phyloP scores from a whole-genome alignment of 2,797 vertebrate genomes.

The Cynopterus sphinx region DNA sequence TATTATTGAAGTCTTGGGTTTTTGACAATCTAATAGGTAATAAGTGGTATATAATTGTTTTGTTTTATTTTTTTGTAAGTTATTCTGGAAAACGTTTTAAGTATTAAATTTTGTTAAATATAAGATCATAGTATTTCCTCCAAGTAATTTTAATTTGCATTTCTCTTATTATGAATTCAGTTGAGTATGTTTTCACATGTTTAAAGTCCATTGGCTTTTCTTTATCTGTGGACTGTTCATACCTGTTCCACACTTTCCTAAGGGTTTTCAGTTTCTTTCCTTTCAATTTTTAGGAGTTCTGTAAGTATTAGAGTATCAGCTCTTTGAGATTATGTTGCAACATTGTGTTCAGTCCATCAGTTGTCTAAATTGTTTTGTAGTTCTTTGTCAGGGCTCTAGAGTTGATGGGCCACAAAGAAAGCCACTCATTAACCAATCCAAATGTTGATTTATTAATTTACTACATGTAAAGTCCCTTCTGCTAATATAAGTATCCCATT shows the following conservation, averaged over 20 bases:
- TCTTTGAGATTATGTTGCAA: background rate
- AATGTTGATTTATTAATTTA: background rate
- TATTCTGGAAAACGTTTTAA: background rate
- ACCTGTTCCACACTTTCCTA: background rate
- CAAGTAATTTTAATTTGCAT: background rate
- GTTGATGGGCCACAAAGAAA: background rate
- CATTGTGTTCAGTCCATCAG: background rate
- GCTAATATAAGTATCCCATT: background rate
- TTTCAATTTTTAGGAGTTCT: background rate
- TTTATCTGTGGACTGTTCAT: background rate
- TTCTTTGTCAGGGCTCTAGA: background rate
- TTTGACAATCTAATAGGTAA: background rate
- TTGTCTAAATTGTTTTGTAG: background rate
- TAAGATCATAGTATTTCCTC: background rate
- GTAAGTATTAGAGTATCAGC: background rate
- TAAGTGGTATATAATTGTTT: background rate
- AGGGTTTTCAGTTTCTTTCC: background rate
- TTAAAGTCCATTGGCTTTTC: background rate
- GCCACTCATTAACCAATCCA: background rate
- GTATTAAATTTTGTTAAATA: background rate
- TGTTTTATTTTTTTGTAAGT: background rate
- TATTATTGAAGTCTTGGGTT: background rate
- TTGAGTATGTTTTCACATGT: background rate
- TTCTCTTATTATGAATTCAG: background rate
- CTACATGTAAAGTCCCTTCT: background rate